Evolutionary conservation across 2,113 vertebrate genomes (phyloP), one percentile per base, ranked within the genome.

Genomic region (Seriola dumerili): DNA sequence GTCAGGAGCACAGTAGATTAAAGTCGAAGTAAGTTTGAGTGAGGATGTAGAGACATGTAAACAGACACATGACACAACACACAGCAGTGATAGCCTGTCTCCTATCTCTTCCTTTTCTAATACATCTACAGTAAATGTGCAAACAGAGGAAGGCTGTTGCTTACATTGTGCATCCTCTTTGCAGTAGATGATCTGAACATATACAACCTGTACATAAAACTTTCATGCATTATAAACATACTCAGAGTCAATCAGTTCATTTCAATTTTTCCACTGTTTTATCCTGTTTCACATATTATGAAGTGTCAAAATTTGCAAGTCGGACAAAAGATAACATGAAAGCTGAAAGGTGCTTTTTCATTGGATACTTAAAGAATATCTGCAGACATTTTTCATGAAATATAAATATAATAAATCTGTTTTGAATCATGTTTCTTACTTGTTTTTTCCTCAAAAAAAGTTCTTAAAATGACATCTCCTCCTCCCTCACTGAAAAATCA

Each of bases 1-100:
- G 97, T 97, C 96, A 95, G 96, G 96, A 96, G 96, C 95, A 95
- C 94, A 90, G 93, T 72, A 92, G 91, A 94, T 93, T 87, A 94
- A 94, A 93, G 91, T 73, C 78, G 82, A 81, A 84, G 86, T 78
- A 25, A 70, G 85, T 89, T 84, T 84, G 90, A 91, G 83, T 80
- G 89, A 91, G 85, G 89, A 91, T 89, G 87, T 89, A 85, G 84
- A 85, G 76, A 90, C 92, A 88, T 91, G 87, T 86, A 91, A 88
- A 86, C 82, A 73, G 89, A 92, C 92, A 87, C 81, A 81, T 67
- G 83, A 87, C 80, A 89, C 71, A 76, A 77, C 66, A 80, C 84
- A 85, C 82, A 78, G 82, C 85, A 68, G 58, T 61, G 82, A 89
- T 81, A 83, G 76, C 78, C 64, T 65, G 75, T 72, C 85, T 48